Conservation (phyloP, 2,113 vertebrate genomes). For the Diadophis punctatus region DNA sequence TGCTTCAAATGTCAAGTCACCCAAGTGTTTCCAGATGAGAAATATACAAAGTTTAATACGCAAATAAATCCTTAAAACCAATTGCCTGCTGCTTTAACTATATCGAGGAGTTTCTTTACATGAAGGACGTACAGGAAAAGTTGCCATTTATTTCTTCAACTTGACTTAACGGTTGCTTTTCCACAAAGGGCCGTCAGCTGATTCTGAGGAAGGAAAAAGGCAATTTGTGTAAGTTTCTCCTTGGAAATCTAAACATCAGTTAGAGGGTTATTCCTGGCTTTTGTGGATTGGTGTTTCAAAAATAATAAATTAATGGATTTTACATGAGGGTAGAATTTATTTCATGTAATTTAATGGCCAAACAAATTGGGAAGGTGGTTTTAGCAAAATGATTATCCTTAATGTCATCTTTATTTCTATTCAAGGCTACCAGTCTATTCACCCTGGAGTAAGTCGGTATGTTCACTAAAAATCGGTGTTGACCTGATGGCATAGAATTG, state of each 20-base stretch:
- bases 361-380: not conserved
- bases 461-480: not conserved
- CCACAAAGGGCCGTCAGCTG: constrained; percentile 62
- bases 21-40: not conserved
- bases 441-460: not conserved
- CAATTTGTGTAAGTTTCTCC: not conserved
- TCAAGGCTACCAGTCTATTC: not conserved
- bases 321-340: not conserved
- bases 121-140: not conserved
- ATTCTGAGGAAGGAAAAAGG: constrained; percentile 34
- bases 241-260: not conserved
- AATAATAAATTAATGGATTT: not conserved
- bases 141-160: constrained; percentile 10
- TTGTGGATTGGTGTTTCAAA: not conserved
- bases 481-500: not conserved
- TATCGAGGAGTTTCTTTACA: not conserved
- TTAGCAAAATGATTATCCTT: not conserved
- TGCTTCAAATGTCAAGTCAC: not conserved
- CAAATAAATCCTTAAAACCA: constrained; percentile 42
- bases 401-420: not conserved
- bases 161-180: constrained; percentile 56
- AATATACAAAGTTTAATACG: constrained; percentile 29
- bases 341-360: not conserved
- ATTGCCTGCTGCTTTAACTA: not conserved
- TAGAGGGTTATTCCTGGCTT: not conserved